These are phyloP conservation scores for Molothrus ater DNA, from an alignment of 2,797 vertebrate genomes.

Conservation along the genomic window DNA sequence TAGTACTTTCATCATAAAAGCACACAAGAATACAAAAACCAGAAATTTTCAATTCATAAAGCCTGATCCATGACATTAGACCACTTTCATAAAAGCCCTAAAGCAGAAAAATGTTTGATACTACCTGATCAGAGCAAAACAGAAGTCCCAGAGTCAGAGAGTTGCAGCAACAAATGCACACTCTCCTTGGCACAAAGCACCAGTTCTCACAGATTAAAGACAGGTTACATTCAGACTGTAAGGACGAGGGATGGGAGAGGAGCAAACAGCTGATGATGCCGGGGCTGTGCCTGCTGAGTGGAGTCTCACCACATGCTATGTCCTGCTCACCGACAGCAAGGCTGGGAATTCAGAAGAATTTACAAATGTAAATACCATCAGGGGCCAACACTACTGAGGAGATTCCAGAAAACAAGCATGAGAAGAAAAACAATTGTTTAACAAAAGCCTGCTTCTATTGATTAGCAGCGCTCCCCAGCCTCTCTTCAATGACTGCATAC, in stretches of 20 bases:
- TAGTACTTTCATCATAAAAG: neutral
- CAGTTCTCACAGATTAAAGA: neutral
- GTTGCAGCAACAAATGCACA: neutral
- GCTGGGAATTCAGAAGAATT: neutral
- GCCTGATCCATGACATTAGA: neutral
- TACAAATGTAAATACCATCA: neutral
- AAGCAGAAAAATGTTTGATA: neutral
- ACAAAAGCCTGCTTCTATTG: conserved; percentile 8
- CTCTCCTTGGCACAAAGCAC: neutral
- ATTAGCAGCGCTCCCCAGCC: neutral
- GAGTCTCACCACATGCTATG: neutral
- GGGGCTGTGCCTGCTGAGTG: neutral
- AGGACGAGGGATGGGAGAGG: neutral
- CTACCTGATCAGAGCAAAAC: neutral
- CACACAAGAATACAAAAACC: neutral
- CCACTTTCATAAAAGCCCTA: neutral
- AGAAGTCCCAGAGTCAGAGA: neutral
- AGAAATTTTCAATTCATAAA: neutral
- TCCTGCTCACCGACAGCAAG: neutral
- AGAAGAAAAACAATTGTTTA: neutral
- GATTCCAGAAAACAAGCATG: conserved; percentile 1
- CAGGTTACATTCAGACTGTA: neutral
- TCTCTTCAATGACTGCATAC: neutral
- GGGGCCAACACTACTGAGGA: neutral
- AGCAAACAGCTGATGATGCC: neutral